Base-by-base conservation (phyloP, 2,113 vertebrate genomes). In the Reinhardtius hippoglossoides region DNA sequence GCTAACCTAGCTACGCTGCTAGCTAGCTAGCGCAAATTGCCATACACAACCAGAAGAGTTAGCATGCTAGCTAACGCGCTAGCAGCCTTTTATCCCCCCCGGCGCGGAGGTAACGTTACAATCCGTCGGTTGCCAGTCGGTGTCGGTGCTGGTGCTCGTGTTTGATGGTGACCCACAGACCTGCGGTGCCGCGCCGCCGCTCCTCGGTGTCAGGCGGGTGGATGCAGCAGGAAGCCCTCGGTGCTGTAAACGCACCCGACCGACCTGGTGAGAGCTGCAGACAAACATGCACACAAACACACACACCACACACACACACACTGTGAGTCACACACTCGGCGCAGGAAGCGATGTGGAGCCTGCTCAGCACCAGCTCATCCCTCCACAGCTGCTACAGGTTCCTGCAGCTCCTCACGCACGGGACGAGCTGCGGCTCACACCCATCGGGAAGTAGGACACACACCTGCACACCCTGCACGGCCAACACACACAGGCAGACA, bases 191-290 rank as follows among this genome's bases (percentile, higher is more conserved):
- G 35, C 63, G 69, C 59, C 55, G 35, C 63, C 46, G 78, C 63
- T 63, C 58, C 48, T 52, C 40, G 9, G 59, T 78, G 83, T 69
- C 44, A 48, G 73, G 27, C 67, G 48, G 84, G 84, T 75, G 81
- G 85, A 82, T 87, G 89, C 88, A 89, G 91, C 87, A 89, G 84
- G 80, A 90, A 90, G 84, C 87, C 71, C 82, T 83, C 81, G 27
- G 88, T 74, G 14, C 26, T 80, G 40, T 12, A 54, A 81, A 65
- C 84, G 80, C 80, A 82, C 35, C 83, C 75, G 74, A 71, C 80
- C 88, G 46, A 71, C 82, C 88, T 83, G 83, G 44, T 71, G 75
- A 73, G 87, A 66, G 85, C 88, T 84, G 78, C 56, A 88, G 55
- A 90, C 88, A 87, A 81, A 84, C 87, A 67, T 60, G 62, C 14